Evolutionary conservation across 2,113 vertebrate species (phyloP).

Genomic region (Nibea albiflora): DNA sequence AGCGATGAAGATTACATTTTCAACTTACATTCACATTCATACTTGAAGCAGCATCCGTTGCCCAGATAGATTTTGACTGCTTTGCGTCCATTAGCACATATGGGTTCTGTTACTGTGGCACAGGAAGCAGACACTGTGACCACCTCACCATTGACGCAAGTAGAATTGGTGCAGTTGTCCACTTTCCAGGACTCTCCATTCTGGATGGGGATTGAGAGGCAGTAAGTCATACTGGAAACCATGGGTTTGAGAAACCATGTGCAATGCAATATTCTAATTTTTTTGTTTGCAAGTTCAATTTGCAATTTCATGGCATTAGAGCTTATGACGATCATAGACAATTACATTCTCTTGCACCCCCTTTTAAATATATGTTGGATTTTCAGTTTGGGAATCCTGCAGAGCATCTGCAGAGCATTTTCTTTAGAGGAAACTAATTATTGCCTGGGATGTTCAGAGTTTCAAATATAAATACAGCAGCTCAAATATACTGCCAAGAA

Average conservation of each 20-base stretch:
- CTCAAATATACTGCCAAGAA: neutral
- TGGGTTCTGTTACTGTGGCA: constrained; percentile 53
- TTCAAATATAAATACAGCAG: too few species aligned
- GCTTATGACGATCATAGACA: neutral
- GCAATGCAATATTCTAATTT: neutral
- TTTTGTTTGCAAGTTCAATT: neutral
- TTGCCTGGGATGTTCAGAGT: too few species aligned
- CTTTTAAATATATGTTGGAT: neutral
- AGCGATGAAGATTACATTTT: neutral
- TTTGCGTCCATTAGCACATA: constrained; percentile 86
- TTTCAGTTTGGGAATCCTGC: too few species aligned
- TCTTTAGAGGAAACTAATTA: too few species aligned
- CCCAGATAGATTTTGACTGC: constrained; percentile 77
- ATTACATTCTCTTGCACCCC: neutral
- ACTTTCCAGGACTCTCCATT: constrained; percentile 84
- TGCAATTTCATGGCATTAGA: too few species aligned
- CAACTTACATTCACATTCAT: constrained; percentile 92
- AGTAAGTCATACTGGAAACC: neutral
- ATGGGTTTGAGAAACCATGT: neutral
- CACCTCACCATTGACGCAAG: constrained; percentile 84
- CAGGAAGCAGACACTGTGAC: constrained; percentile 63
- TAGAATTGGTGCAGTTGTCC: constrained; percentile 85
- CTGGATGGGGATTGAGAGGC: constrained; percentile 64
- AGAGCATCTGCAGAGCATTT: too few species aligned
- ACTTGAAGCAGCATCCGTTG: constrained; percentile 86